Evolutionary conservation across 1,140 invertebrate genomes (phyloP).

Genomic region (Drosophila jambulina): DNA sequence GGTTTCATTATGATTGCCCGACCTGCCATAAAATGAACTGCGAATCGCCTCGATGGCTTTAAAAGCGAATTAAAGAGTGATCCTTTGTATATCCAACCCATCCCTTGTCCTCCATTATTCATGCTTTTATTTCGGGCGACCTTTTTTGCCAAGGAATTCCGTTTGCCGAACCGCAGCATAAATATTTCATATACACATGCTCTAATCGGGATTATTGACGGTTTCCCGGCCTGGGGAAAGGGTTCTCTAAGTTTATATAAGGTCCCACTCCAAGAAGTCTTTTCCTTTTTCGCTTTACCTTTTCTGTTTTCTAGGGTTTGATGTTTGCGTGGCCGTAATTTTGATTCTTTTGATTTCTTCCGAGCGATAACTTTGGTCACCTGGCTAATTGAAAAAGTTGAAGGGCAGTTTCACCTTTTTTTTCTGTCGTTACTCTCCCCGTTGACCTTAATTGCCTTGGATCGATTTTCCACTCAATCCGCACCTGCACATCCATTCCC

Average conservation of each 20-base stretch:
- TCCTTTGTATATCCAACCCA: constrained; percentile 14
- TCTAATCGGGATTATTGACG: constrained; percentile 50
- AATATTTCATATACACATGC: constrained; percentile 63
- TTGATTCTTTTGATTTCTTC: constrained; percentile 62
- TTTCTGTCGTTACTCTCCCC: neutral
- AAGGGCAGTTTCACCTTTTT: constrained; percentile 55
- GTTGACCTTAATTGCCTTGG: constrained; percentile 71
- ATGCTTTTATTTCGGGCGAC: constrained; percentile 23
- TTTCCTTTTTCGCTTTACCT: neutral
- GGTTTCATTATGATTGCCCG: constrained; percentile 51
- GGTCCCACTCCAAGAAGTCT: too few relatives aligned
- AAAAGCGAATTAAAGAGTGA: constrained; percentile 46
- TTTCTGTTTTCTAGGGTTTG: constrained; percentile 12
- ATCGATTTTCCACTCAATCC: constrained; percentile 66
- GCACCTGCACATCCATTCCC: constrained; percentile 37
- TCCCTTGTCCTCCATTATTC: constrained; percentile 33
- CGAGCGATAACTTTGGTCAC: constrained; percentile 70
- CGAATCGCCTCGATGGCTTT: constrained; percentile 36
- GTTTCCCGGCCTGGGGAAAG: constrained; percentile 8
- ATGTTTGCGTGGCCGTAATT: constrained; percentile 50
- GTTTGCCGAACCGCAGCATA: constrained; percentile 47
- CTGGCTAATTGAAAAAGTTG: constrained; percentile 76
- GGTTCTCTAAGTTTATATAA: constrained; percentile 19
- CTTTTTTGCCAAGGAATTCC: constrained; percentile 36
- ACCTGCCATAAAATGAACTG: constrained; percentile 53